phyloP scores from a whole-genome alignment of 1,140 invertebrate genomes.

The Cyclargus thomasi region DNA sequence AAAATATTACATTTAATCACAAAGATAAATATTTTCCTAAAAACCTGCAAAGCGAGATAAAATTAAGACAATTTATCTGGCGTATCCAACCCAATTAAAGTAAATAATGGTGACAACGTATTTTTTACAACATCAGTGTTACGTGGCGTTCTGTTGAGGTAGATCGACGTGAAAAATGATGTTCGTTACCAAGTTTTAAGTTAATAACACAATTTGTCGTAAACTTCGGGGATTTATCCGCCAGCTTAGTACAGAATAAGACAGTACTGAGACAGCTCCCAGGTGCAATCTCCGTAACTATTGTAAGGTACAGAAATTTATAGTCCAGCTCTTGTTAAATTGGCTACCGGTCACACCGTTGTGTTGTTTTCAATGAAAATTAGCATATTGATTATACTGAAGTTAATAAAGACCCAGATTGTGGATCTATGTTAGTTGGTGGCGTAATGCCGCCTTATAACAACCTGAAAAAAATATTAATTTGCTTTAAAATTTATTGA shows the following conservation, averaged over 20 bases:
- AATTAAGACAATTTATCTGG: not conserved
- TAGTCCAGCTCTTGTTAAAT: conserved; percentile 42
- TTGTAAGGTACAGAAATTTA: conserved; percentile 59
- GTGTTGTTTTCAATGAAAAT: not conserved
- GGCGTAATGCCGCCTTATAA: no score
- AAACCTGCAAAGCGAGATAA: not conserved
- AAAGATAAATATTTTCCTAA: not conserved
- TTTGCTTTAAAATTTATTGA: no score
- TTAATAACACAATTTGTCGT: conserved; percentile 49
- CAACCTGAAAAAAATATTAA: no score
- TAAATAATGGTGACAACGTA: not conserved
- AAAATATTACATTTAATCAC: not conserved
- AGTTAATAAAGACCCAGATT: no score
- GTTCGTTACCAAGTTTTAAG: conserved; percentile 20
- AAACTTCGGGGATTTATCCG: conserved; percentile 49
- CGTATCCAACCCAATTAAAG: not conserved
- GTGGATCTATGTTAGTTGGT: no score
- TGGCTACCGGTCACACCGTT: conserved; percentile 31
- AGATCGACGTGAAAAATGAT: conserved; percentile 24
- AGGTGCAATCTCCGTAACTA: conserved; percentile 62
- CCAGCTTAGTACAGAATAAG: conserved; percentile 45
- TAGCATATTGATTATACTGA: no score
- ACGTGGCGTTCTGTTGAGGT: not conserved
- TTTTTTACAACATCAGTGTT: not conserved
- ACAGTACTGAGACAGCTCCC: conserved; percentile 45